Base-by-base conservation (phyloP, 2,113 vertebrate species). In the Seriola quinqueradiata region DNA sequence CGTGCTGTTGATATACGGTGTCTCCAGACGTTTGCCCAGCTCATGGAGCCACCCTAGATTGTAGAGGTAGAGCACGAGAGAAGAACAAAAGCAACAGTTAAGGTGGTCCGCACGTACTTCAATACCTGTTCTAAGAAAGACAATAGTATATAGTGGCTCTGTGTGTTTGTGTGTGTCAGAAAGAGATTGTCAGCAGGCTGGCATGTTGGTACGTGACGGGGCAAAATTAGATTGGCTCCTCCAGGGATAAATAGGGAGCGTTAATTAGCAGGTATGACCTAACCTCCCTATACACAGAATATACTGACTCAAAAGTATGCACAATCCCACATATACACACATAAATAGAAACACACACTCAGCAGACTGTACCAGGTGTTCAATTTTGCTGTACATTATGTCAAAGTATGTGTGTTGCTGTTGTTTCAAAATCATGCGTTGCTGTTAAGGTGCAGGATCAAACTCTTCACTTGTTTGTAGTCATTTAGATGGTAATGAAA, bases 21-120 rank as follows among this genome's bases (percentile, higher is more conserved):
- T 96, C 90, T 98, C 97, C 85, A 98, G 95, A 74, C 98, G 95
- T 93, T 97, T 99, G 83, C 98, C 97, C 88, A 99, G 92, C 93
- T 99, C 98, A 0, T 99, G 96, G 59, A 99, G 91, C 98, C 98
- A 99, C 19, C 98, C 97, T 99, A 90, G 1, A 32, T 79, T 42
- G 17, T 61, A 32, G 44, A 59, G 63, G 6, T 2, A 57, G 60
- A 75, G 70, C 7, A 0, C 7, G 17, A 70, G 50, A 44, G 34
- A 36, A 42, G 25, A 25, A 28, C 23, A 61, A 57, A 78, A 16
- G 40, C 60, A 50, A 44, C 6, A 36, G 32, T 71, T 67, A 16
- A 65, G 40, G 42, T 59, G 50, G 48, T 66, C n/a, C 66, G 34
- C 40, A 28, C 61, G 19, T 66, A 32, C 34, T 73, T 70, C 60